Evolutionary conservation across 2,888 invertebrate genomes (phyloP).

Genomic region (Tridacna crocea): DNA sequence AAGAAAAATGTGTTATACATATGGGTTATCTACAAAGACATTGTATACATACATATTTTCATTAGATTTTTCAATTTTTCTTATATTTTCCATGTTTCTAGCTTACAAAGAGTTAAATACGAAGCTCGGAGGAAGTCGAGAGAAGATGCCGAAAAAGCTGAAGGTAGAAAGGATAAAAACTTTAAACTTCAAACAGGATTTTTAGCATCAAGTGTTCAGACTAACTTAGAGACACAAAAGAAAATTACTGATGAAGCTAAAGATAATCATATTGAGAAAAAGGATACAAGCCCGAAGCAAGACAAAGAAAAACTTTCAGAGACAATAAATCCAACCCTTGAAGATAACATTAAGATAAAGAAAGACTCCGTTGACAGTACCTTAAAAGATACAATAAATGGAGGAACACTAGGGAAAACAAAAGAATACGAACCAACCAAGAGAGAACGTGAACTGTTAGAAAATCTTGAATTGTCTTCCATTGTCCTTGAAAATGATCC

Average conservation of each 20-base stretch:
- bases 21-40: no score
- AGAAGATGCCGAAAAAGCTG: constrained; percentile 20
- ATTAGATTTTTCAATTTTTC: not conserved
- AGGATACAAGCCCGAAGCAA: not conserved
- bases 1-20: no score
- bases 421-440: constrained; percentile 44
- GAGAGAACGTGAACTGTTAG: constrained; percentile 44
- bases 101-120: constrained; percentile 15
- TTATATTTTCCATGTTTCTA: not conserved
- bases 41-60: no score
- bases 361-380: not conserved
- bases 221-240: not conserved
- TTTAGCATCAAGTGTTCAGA: constrained; percentile 12
- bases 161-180: constrained; percentile 8
- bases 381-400: not conserved
- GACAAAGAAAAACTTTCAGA: not conserved
- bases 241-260: not conserved
- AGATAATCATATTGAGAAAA: not conserved
- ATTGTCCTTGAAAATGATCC: constrained; percentile 58
- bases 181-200: constrained; percentile 10
- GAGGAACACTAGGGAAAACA: constrained; percentile 15
- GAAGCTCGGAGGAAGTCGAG: constrained; percentile 23
- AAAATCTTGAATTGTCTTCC: constrained; percentile 47
- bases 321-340: not conserved
- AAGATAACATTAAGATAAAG: not conserved